These are phyloP conservation scores for Acanthisitta chloris DNA, from an alignment of 2,113 vertebrate species.

Conservation along the genomic window DNA sequence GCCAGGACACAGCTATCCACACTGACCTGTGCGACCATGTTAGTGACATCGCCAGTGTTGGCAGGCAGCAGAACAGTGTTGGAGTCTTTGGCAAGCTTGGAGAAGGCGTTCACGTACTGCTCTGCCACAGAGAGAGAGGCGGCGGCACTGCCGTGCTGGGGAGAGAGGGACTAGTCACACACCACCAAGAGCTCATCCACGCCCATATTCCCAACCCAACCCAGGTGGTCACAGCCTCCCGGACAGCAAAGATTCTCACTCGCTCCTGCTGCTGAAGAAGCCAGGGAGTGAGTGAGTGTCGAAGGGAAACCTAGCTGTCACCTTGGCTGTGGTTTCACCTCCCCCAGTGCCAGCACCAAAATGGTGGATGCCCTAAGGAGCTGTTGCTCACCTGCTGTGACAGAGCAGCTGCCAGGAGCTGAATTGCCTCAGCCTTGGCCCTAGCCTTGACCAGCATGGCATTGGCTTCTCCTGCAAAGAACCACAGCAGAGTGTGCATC, in stretches of 20 bases:
- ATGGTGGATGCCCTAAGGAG: neutral
- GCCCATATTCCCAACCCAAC: neutral
- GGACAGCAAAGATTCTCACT: neutral
- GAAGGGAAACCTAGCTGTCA: neutral
- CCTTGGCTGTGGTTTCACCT: rapidly evolving
- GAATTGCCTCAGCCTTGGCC: constrained; percentile 90
- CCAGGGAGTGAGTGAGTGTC: neutral
- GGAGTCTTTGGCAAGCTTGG: constrained; percentile 91
- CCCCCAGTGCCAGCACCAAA: neutral
- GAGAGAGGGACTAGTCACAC: rapidly evolving
- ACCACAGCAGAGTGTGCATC: rapidly evolving
- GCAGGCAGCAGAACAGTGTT: constrained; percentile 92
- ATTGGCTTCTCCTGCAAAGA: constrained; percentile 85
- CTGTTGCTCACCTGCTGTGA: constrained; percentile 77
- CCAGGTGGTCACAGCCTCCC: neutral
- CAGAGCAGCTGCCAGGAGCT: constrained; percentile 84
- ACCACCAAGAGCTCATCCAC: neutral
- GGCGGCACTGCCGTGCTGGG: constrained; percentile 85
- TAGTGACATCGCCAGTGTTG: constrained; percentile 84
- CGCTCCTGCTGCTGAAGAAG: neutral
- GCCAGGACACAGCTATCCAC: neutral
- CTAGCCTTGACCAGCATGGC: constrained; percentile 89
- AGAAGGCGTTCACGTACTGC: constrained; percentile 92
- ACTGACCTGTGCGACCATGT: constrained; percentile 93
- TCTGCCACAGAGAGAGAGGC: constrained; percentile 91